Conservation (phyloP, 2,113 vertebrate genomes). For the Platycercus adscitus region DNA sequence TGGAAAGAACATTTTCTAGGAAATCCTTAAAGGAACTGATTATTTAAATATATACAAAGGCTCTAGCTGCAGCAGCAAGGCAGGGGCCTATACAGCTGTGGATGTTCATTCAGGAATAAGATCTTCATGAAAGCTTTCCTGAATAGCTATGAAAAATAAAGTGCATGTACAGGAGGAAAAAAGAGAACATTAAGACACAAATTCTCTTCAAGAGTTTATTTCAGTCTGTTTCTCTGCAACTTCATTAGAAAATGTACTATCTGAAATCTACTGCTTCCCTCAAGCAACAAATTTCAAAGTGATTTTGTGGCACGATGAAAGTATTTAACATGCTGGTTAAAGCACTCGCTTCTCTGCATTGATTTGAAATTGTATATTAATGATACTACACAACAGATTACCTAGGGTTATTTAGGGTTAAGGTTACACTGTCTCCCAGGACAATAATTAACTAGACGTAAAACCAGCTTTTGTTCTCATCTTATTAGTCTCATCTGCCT, state of each 20-base stretch:
- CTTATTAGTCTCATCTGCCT: not conserved
- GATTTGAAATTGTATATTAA: constrained; percentile 23
- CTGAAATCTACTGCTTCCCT: constrained; percentile 24
- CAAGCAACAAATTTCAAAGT: constrained; percentile 35
- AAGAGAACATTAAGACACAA: not conserved
- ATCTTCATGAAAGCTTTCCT: not conserved
- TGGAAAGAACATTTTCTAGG: not conserved
- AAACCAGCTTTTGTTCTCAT: not conserved
- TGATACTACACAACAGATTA: not conserved
- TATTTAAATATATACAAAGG: not conserved
- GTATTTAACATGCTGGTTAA: not conserved
- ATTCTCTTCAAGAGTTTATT: constrained; percentile 36
- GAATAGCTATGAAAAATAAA: not conserved
- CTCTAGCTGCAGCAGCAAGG: not conserved
- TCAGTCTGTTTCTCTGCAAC: not conserved
- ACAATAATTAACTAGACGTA: not conserved
- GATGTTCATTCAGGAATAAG: constrained; percentile 14
- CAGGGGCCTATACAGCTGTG: not conserved
- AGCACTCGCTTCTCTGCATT: not conserved
- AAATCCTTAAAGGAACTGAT: not conserved
- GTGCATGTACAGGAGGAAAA: not conserved
- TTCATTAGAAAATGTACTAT: not conserved
- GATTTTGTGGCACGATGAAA: constrained; percentile 25
- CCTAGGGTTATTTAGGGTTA: not conserved
- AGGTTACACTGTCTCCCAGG: not conserved